Evolutionary conservation across 2,888 invertebrate species (phyloP).

Genomic region (Latheticus oryzae): DNA sequence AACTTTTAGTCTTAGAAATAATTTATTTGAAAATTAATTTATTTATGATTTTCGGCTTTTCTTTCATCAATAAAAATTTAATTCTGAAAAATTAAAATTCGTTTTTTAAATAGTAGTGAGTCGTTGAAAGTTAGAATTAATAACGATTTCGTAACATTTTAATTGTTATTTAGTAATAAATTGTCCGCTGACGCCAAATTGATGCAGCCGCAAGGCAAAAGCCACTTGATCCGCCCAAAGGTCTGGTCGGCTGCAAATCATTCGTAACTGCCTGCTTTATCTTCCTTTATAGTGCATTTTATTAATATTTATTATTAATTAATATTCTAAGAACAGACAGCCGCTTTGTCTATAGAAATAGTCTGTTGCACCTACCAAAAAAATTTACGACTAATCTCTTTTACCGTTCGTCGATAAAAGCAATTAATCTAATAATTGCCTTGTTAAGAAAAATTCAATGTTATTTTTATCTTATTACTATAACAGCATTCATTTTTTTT

Average conservation of each 20-base stretch:
- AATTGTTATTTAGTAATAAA: constrained; percentile 38
- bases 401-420: neutral
- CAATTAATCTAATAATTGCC: too few relatives aligned
- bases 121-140: neutral
- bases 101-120: neutral
- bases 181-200: constrained; percentile 10
- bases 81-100: constrained; percentile 12
- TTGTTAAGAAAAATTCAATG: too few relatives aligned
- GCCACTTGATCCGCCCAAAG: constrained; percentile 53
- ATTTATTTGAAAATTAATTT: constrained; percentile 28
- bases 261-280: constrained; percentile 56
- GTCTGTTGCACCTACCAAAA: constrained; percentile 16
- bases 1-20: constrained; percentile 29
- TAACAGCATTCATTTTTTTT: too few relatives aligned
- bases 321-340: constrained; percentile 38
- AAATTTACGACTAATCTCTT: constrained; percentile 19
- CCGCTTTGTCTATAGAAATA: constrained; percentile 6
- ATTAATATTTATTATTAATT: constrained; percentile 61
- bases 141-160: constrained; percentile 31
- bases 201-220: constrained; percentile 20
- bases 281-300: constrained; percentile 57
- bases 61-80: constrained; percentile 16
- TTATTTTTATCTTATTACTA: too few relatives aligned
- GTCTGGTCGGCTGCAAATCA: constrained; percentile 56
- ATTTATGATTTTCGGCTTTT: constrained; percentile 15